These are phyloP conservation scores for Pammene aurita DNA, from an alignment of 2,888 invertebrate species.

Conservation along the genomic window DNA sequence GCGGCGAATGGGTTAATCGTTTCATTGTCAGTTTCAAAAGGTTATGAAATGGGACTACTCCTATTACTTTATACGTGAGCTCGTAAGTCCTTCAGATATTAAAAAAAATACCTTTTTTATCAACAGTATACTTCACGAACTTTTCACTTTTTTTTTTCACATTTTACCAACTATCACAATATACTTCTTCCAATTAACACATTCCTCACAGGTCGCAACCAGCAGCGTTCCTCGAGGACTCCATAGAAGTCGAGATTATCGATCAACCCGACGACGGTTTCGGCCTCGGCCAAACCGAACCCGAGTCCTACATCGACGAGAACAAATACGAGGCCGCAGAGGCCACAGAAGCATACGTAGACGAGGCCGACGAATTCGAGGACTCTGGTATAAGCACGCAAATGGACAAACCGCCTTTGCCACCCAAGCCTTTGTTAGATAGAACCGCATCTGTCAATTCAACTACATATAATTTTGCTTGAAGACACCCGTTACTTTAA, in stretches of 20 bases:
- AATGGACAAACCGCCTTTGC: constrained; percentile 62
- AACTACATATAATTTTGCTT: constrained; percentile 27
- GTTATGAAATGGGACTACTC: background rate
- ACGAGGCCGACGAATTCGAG: constrained; percentile 32
- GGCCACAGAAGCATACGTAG: background rate
- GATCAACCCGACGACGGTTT: constrained; percentile 32
- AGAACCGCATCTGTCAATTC: constrained; percentile 46
- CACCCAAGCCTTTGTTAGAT: constrained; percentile 62
- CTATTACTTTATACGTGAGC: too few species aligned
- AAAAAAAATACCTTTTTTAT: too few species aligned
- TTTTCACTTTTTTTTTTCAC: background rate
- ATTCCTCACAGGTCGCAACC: constrained; percentile 29
- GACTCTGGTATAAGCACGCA: constrained; percentile 48
- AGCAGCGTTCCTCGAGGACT: constrained; percentile 40
- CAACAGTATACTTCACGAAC: too few species aligned
- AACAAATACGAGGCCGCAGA: constrained; percentile 18
- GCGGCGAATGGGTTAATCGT: too few species aligned
- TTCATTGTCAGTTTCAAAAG: too few species aligned
- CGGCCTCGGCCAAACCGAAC: constrained; percentile 27
- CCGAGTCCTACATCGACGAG: constrained; percentile 16
- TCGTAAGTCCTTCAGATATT: too few species aligned
- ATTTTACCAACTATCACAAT: background rate
- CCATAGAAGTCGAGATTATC: constrained; percentile 40
- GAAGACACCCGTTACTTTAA: background rate
- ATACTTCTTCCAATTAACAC: background rate